A percentile compares a stretch with the other conserved stretches of the same genome.
These are phyloP conservation scores for Metacarcinus magister DNA, from an alignment of 2,888 invertebrate species.

Conservation along the genomic window DNA sequence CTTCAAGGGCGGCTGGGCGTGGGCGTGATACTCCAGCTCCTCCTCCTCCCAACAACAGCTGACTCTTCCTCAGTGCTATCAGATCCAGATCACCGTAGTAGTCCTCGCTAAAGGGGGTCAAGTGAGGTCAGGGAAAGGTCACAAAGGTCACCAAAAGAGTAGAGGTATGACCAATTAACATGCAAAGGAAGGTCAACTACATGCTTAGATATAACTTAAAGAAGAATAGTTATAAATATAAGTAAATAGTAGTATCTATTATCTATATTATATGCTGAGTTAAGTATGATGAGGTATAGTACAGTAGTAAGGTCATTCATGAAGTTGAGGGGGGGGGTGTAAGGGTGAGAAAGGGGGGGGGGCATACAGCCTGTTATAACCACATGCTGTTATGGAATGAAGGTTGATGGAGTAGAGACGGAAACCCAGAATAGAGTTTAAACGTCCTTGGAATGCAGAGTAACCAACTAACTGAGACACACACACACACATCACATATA, in stretches of 20 bases:
- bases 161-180: neutral
- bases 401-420: neutral
- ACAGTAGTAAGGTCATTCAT: too few relatives aligned
- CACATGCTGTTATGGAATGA: neutral
- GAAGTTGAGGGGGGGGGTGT: neutral
- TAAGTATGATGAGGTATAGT: neutral
- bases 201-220: neutral
- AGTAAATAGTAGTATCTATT: neutral
- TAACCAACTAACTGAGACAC: neutral
- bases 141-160: neutral
- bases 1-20: neutral
- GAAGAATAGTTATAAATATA: neutral
- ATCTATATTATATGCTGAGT: neutral
- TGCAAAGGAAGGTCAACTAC: neutral
- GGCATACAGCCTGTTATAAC: neutral
- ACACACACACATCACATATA: neutral
- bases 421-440: neutral
- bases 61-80: conserved; percentile 78
- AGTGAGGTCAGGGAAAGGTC: conserved; percentile 47
- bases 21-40: conserved; percentile 30
- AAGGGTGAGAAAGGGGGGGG: neutral
- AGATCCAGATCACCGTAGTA: conserved; percentile 83
- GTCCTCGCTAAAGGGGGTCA: conserved; percentile 83
- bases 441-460: neutral
- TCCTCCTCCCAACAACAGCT: conserved; percentile 69